Conservation (phyloP, 2,797 vertebrate species). For the Xenentodon cancila region DNA sequence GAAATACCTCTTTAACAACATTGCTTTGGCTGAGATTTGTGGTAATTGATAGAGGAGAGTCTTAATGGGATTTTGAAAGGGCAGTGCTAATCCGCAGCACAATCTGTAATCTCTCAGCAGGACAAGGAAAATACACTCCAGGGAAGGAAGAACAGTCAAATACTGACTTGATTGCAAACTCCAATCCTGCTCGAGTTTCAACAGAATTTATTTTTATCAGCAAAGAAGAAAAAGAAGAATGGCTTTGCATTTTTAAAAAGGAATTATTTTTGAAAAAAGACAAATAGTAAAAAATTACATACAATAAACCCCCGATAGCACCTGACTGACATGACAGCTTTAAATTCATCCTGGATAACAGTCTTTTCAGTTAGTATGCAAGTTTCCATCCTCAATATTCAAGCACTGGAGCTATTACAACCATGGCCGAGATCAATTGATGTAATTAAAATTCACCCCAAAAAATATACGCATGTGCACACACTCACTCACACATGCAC, state of each 20-base stretch:
- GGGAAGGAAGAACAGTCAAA: conserved; percentile 12
- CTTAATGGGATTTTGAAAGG: conserved; percentile 61
- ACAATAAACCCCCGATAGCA: neutral
- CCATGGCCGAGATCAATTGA: neutral
- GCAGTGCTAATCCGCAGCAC: conserved; percentile 49
- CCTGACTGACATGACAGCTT: neutral
- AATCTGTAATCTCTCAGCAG: conserved; percentile 42
- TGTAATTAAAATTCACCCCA: neutral
- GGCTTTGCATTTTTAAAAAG: neutral
- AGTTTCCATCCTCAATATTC: neutral
- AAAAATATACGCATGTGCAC: too few relatives aligned
- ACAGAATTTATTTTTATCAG: neutral
- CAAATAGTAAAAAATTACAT: neutral
- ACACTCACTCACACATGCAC: too few relatives aligned
- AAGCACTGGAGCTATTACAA: neutral
- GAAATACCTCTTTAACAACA: conserved; percentile 16
- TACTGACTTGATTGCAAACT: neutral
- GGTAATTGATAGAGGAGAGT: conserved; percentile 52
- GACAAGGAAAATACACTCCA: conserved; percentile 33
- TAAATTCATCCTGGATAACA: neutral
- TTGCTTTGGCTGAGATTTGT: conserved; percentile 36
- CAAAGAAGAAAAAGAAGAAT: neutral
- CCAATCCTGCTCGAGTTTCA: neutral
- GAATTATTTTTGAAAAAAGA: neutral
- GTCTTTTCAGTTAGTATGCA: neutral